These are phyloP conservation scores for Campylomormyrus tamandua DNA, from an alignment of 2,113 vertebrate genomes.

Conservation along the genomic window DNA sequence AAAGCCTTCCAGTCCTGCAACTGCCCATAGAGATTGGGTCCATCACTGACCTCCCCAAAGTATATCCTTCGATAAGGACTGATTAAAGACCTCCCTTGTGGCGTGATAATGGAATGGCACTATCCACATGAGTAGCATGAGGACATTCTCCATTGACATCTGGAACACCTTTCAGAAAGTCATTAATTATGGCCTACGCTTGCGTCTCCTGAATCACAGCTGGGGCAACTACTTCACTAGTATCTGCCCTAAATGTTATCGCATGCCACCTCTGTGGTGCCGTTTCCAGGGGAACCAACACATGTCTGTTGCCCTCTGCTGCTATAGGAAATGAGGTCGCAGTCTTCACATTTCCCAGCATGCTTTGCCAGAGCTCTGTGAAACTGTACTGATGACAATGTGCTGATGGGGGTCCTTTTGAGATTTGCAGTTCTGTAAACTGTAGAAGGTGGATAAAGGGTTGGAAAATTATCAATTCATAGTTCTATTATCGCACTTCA, in stretches of 20 bases:
- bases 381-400: not conserved
- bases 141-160: conserved; percentile 1
- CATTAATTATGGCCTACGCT: not conserved
- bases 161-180: conserved; percentile 13
- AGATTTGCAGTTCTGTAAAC: not conserved
- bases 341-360: conserved; percentile 4
- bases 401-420: not conserved
- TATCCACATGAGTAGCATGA: not conserved
- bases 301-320: not conserved
- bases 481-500: not conserved
- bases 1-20: not conserved
- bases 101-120: not conserved
- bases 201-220: not conserved
- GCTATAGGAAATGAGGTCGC: not conserved
- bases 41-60: conserved; percentile 3
- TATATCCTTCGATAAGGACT: conserved; percentile 14
- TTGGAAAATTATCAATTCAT: not conserved
- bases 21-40: not conserved
- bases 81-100: conserved; percentile 19
- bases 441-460: not conserved
- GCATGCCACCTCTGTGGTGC: not conserved
- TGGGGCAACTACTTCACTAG: not conserved
- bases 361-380: not conserved
- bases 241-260: not conserved
- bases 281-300: not conserved